Evolutionary conservation across 1,140 invertebrate species (phyloP), one percentile per base, ranked within the genome.

Genomic region (Coelopa frigida): DNA sequence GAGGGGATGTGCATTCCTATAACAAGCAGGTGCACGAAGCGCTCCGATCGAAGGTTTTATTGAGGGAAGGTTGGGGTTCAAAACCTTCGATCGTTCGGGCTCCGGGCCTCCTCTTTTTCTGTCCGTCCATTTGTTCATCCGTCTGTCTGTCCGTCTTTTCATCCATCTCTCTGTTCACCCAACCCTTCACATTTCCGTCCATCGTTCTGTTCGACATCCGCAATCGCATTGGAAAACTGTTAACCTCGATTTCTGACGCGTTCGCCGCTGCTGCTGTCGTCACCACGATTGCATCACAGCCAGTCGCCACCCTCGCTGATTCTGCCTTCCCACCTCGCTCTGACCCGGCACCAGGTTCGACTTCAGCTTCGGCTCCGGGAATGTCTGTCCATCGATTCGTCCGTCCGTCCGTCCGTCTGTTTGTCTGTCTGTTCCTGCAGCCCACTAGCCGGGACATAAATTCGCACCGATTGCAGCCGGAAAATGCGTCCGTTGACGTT

Each of bases 271-370:
- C n/a, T 43, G 46, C 48, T 51, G 41, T 43, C 49, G 49, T 51
- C 49, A 51, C 48, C 40, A 51, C 32, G 49, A 51, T 51, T 47
- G 49, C 49, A 47, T 51, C 49, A 47, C 26, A 44, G 31, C 17
- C n/a, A 8, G 27, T 29, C 8, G 8, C n/a, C n/a, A n/a, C n/a
- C 27, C 8, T 29, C 8, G 8, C 27, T 29, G 27, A n/a, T 29
- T 8, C n/a, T 29, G n/a, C 27, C 27, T 29, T 8, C 27, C n/a
- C 8, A 8, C 27, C 8, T 29, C 27, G n/a, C n/a, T 29, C 8
- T 29, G 8, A n/a, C 27, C n/a, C 27, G 27, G 27, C 27, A 8
- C n/a, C n/a, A n/a, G n/a, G n/a, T n/a, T n/a, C n/a, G n/a, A n/a
- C n/a, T n/a, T n/a, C n/a, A n/a, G n/a, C n/a, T n/a, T n/a, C n/a